These are phyloP conservation scores for Ophthalmolycus amberensis DNA, from an alignment of 2,113 vertebrate species.

Conservation along the genomic window DNA sequence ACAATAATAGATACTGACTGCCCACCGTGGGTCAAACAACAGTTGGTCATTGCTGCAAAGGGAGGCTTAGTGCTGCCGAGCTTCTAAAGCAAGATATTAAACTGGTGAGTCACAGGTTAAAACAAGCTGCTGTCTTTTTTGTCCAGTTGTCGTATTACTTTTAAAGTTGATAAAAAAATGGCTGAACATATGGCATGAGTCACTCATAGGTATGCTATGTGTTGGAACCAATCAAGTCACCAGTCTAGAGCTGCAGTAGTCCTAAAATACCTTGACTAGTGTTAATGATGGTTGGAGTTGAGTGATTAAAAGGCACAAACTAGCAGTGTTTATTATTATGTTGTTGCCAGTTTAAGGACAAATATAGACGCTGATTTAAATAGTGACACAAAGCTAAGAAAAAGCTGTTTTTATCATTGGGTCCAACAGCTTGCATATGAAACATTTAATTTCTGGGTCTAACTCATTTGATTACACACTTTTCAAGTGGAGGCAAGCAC, in stretches of 20 bases:
- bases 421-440: neutral
- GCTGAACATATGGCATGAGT: slow-evolving; percentile 2
- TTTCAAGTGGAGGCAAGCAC: neutral
- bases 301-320: neutral
- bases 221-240: neutral
- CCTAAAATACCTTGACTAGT: neutral
- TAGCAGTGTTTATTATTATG: neutral
- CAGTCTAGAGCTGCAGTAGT: neutral
- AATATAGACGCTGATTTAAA: neutral
- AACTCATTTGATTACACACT: neutral
- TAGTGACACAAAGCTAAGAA: neutral
- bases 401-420: neutral
- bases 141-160: slow-evolving; percentile 39
- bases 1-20: slow-evolving; percentile 60
- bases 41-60: slow-evolving; percentile 64
- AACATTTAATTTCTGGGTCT: neutral
- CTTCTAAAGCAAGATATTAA: slow-evolving; percentile 50
- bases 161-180: slow-evolving; percentile 39
- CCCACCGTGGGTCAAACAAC: slow-evolving; percentile 51
- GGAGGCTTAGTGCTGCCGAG: slow-evolving; percentile 50
- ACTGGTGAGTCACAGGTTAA: slow-evolving; percentile 74
- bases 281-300: neutral
- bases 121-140: slow-evolving; percentile 55
- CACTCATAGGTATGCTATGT: neutral
- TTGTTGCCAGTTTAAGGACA: neutral